Conservation (phyloP, 2,888 invertebrate species). For the Acanthopleura granulata region DNA sequence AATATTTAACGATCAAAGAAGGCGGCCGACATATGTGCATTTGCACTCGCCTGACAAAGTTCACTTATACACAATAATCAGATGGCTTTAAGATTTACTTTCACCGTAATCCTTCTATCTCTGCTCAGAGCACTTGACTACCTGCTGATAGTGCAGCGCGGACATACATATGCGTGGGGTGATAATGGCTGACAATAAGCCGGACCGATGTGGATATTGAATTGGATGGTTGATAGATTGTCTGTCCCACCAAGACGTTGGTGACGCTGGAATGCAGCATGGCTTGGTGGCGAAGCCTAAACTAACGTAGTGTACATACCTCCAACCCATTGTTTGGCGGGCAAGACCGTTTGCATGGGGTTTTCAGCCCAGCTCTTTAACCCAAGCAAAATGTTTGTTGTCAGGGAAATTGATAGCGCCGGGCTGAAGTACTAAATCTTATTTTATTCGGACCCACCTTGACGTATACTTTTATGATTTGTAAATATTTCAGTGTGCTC, state of each 20-base stretch:
- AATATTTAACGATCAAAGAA: no score
- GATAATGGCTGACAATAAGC: constrained; percentile 1
- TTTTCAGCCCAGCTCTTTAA: not conserved
- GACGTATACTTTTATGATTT: constrained; percentile 11
- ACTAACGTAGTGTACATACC: not conserved
- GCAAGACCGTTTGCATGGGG: no score
- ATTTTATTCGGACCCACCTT: constrained; percentile 12
- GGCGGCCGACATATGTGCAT: no score
- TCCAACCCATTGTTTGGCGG: no score
- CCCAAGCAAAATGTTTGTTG: not conserved
- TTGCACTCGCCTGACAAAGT: no score
- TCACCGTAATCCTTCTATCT: not conserved
- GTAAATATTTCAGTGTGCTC: constrained; percentile 2
- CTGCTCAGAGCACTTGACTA: not conserved
- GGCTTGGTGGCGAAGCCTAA: not conserved
- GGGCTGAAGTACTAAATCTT: constrained; percentile 10
- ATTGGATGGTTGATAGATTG: no score
- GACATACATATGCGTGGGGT: no score
- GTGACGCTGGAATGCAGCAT: not conserved
- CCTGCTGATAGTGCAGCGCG: not conserved
- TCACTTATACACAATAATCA: no score
- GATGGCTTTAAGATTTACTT: not conserved
- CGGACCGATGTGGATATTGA: not conserved
- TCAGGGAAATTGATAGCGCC: not conserved
- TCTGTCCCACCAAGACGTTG: not conserved